Base-by-base conservation (phyloP, 2,888 invertebrate genomes). In the Ryuthela nishihirai region DNA sequence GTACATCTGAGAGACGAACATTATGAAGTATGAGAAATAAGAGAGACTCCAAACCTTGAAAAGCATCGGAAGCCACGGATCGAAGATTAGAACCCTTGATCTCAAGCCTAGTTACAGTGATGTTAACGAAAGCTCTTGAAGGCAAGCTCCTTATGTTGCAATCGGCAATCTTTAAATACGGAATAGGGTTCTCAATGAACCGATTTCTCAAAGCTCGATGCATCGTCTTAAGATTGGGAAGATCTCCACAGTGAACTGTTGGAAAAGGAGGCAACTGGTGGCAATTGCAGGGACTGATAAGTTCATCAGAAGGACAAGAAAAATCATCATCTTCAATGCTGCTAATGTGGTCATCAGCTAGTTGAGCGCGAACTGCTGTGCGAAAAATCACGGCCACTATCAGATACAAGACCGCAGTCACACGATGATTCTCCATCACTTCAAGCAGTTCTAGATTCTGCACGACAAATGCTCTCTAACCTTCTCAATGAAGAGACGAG, bases 271-370 rank as follows among this genome's bases (percentile, higher is more conserved):
- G 46, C 10, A 56, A 32, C 6, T 34, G 29, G n/a, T 56, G 40
- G 34, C 62, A 62, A 21, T 36, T 25, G 36, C 62, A 62, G 15
- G 62, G 62, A n/a, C 21, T 26, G 18, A 62, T 47, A 7, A 35
- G 24, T 12, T 18, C n/a, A 6, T 25, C 20, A 4, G 52, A 47
- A 17, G 62, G 62, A 34, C 62, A 62, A 4, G 23, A 20, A 36
- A 62, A 62, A 10, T 47, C 38, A 10, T 43, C 43, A 26, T 29
- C n/a, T n/a, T n/a, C n/a, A n/a, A n/a, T n/a, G n/a, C n/a, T n/a
- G n/a, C n/a, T n/a, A n/a, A n/a, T n/a, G n/a, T n/a, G n/a, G n/a
- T n/a, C n/a, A n/a, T n/a, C n/a, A n/a, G n/a, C n/a, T n/a, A n/a
- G n/a, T n/a, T n/a, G n/a, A n/a, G n/a, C n/a, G n/a, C n/a, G n/a